Conservation (phyloP, 2,113 vertebrate genomes). For the Aegotheles bennettii region DNA sequence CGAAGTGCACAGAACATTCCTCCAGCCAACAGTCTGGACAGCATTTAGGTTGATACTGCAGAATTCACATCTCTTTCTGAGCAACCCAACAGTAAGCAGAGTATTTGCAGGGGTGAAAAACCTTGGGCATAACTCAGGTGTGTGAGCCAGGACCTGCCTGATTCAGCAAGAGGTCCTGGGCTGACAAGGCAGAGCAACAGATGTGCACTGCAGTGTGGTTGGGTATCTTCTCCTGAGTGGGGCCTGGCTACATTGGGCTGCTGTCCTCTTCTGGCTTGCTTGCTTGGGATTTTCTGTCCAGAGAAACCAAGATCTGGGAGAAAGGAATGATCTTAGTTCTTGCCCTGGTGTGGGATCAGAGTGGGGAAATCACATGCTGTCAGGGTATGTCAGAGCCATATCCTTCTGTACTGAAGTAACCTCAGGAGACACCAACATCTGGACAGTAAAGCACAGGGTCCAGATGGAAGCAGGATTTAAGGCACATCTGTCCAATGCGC, state of each 20-base stretch:
- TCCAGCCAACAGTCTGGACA: neutral
- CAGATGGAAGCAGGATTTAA: neutral
- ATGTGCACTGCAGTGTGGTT: rapidly evolving
- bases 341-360: neutral
- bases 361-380: neutral
- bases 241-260: neutral
- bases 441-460: neutral
- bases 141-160: neutral
- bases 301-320: rapidly evolving
- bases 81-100: neutral
- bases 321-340: neutral
- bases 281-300: neutral
- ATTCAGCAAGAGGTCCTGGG: neutral
- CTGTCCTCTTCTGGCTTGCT: neutral
- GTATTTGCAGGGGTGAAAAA: neutral
- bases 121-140: rapidly evolving
- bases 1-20: rapidly evolving
- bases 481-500: neutral
- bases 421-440: neutral
- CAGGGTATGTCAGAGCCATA: neutral
- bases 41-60: no score
- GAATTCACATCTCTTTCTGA: neutral
- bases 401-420: neutral
- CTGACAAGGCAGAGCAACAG: neutral
- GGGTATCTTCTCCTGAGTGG: neutral